These are phyloP conservation scores for Listronotus oregonensis DNA, from an alignment of 1,140 invertebrate species.

Conservation along the genomic window DNA sequence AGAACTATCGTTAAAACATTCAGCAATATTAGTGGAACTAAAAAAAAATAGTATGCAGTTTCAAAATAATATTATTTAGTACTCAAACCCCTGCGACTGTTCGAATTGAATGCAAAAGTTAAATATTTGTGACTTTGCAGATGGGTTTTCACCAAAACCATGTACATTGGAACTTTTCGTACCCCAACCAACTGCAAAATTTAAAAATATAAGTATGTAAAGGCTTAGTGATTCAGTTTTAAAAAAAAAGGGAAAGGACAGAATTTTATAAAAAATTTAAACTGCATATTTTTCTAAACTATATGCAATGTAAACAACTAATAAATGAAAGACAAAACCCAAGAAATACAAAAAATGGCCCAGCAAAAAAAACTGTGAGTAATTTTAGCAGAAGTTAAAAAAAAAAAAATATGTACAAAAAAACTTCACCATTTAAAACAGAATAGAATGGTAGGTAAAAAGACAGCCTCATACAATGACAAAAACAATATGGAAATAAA, in stretches of 20 bases:
- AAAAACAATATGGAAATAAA: no score
- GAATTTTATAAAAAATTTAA: background rate
- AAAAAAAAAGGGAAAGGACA: background rate
- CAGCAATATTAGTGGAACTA: slow-evolving; percentile 87
- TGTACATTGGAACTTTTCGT: slow-evolving; percentile 67
- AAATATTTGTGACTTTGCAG: slow-evolving; percentile 81
- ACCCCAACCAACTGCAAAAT: slow-evolving; percentile 75
- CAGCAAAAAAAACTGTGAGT: no score
- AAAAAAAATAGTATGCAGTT: slow-evolving; percentile 57
- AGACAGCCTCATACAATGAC: no score
- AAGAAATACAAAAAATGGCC: no score
- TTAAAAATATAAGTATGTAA: slow-evolving; percentile 24
- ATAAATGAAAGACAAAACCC: no score
- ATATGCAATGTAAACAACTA: no score
- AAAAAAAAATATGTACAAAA: no score
- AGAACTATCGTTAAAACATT: slow-evolving; percentile 81
- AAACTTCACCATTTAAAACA: no score
- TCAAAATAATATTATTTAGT: background rate
- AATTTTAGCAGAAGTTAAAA: no score
- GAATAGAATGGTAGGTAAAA: no score
- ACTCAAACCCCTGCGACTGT: slow-evolving; percentile 90
- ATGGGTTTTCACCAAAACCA: slow-evolving; percentile 81
- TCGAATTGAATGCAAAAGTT: slow-evolving; percentile 88
- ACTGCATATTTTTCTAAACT: background rate
- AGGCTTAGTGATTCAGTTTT: background rate